Evolutionary conservation across 1,140 invertebrate genomes (phyloP).

Genomic region (Meteorus sp.): DNA sequence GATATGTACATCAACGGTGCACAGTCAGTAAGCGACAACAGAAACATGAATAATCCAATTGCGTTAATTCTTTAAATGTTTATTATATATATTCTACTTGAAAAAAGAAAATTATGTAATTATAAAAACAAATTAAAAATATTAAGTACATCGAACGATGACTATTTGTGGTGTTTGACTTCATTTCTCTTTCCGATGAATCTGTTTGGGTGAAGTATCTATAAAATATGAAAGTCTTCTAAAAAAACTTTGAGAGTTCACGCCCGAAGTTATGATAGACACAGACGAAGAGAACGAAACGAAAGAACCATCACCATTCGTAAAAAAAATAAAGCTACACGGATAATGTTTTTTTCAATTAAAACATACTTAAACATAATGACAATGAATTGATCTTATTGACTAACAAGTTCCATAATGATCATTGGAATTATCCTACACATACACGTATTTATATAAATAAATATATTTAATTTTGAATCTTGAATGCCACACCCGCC

Average conservation of each 20-base stretch:
- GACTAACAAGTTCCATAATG: no score
- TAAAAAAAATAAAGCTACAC: neutral
- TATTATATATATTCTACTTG: slow-evolving; percentile 32
- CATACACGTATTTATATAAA: no score
- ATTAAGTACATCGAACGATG: slow-evolving; percentile 11
- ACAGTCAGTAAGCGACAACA: neutral
- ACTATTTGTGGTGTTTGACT: neutral
- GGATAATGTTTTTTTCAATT: neutral
- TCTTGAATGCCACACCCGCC: no score
- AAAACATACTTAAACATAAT: neutral
- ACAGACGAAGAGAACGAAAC: neutral
- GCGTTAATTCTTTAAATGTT: slow-evolving; percentile 31
- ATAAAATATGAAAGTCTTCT: no score
- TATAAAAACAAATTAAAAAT: slow-evolving; percentile 16
- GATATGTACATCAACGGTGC: neutral
- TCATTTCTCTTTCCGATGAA: neutral
- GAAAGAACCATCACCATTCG: slow-evolving; percentile 4
- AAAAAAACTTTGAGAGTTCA: neutral
- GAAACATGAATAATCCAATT: slow-evolving; percentile 22
- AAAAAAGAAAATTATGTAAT: slow-evolving; percentile 26
- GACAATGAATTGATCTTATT: no score
- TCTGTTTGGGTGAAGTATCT: no score
- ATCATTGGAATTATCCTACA: no score
- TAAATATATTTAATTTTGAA: no score
- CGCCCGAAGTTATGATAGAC: neutral